These are phyloP conservation scores for Cataglyphis hispanica DNA, from an alignment of 1,140 invertebrate species.

Conservation along the genomic window DNA sequence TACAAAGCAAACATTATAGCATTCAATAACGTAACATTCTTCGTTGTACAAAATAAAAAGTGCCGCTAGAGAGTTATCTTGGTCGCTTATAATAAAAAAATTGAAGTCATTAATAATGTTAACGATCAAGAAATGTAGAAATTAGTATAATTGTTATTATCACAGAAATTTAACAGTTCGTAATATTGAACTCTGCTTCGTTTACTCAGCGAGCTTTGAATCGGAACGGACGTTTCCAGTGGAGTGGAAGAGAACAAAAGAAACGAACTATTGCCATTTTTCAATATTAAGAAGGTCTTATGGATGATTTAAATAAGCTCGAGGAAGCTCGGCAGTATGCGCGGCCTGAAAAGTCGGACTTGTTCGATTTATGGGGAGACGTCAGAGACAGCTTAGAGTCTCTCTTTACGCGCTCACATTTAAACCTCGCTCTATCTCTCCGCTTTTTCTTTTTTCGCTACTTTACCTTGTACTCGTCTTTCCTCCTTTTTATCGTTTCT, in stretches of 20 bases:
- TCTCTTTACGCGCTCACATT: slow-evolving; percentile 60
- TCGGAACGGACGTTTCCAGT: not conserved
- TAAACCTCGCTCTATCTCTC: slow-evolving; percentile 58
- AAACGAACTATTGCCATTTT: slow-evolving; percentile 64
- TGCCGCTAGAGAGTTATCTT: slow-evolving; percentile 2
- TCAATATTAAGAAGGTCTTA: slow-evolving; percentile 82
- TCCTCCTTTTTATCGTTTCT: slow-evolving; percentile 67
- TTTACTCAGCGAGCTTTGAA: slow-evolving; percentile 7
- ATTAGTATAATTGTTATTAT: slow-evolving; percentile 15
- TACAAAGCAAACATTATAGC: slow-evolving; percentile 60
- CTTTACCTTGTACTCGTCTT: slow-evolving; percentile 62
- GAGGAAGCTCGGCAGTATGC: slow-evolving; percentile 66
- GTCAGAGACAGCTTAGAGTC: slow-evolving; percentile 73
- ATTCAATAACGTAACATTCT: slow-evolving; percentile 46
- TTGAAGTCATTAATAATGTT: not conserved
- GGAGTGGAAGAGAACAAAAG: slow-evolving; percentile 21
- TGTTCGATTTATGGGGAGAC: slow-evolving; percentile 82
- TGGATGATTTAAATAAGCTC: slow-evolving; percentile 83
- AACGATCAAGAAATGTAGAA: not conserved
- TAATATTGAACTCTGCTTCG: not conserved
- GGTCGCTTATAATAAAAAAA: slow-evolving; percentile 11
- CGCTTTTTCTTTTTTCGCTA: slow-evolving; percentile 69
- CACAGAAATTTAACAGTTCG: not conserved
- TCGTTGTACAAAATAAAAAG: slow-evolving; percentile 28
- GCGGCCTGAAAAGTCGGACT: slow-evolving; percentile 74